Evolutionary conservation across 2,888 invertebrate genomes (phyloP).

Genomic region (Coenonympha arcania): DNA sequence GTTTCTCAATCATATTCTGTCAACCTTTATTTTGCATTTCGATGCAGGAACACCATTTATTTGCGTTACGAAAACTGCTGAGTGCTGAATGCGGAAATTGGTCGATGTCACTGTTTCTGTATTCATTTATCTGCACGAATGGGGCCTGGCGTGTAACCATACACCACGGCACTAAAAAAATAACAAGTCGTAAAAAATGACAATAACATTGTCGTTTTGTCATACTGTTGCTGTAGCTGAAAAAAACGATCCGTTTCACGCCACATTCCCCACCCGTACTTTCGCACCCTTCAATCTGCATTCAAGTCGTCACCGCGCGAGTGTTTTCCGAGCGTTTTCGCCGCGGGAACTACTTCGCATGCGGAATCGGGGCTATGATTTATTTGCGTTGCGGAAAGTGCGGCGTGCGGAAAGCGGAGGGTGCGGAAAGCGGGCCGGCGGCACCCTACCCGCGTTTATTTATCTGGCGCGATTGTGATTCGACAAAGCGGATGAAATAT

Average conservation of each 20-base stretch:
- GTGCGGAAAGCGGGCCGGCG: constrained; percentile 19
- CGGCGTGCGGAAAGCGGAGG: constrained; percentile 19
- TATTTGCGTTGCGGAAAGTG: constrained; percentile 30
- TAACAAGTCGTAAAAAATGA: too few species aligned
- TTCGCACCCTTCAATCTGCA: constrained; percentile 42
- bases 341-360: constrained; percentile 48
- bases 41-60: too few species aligned
- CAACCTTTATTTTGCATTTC: too few species aligned
- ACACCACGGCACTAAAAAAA: too few species aligned
- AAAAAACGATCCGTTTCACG: not conserved
- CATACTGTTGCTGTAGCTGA: too few species aligned
- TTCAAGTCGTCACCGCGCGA: constrained; percentile 46
- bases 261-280: constrained; percentile 20
- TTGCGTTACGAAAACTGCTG: too few species aligned
- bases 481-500: constrained; percentile 25
- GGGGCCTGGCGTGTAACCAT: too few species aligned
- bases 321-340: constrained; percentile 64
- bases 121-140: too few species aligned
- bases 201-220: too few species aligned
- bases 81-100: too few species aligned
- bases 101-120: too few species aligned
- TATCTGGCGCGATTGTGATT: constrained; percentile 26
- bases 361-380: constrained; percentile 37
- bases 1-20: too few species aligned
- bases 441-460: constrained; percentile 27